Base-by-base conservation (phyloP, 2,113 vertebrate genomes). In the Coreoperca whiteheadi region DNA sequence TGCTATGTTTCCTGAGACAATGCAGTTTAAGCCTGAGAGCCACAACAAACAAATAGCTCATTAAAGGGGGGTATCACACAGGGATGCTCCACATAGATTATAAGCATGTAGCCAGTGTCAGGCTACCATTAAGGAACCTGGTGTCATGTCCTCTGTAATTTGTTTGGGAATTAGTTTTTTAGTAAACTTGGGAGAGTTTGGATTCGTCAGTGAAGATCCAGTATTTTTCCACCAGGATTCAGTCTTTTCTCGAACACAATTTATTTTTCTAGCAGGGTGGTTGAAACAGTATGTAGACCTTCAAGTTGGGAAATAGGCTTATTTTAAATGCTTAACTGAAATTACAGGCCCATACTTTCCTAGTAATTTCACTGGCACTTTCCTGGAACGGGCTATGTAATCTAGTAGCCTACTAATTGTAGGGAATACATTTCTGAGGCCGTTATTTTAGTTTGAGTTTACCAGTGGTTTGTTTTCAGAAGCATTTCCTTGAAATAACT, bases 221-320 rank as follows among this genome's bases (percentile, higher is more conserved):
- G 78, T 74, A 41, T 50, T 79, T 85, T 85, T 64, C 60, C 71
- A 79, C 11, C 6, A 16, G 15, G 37, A 67, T 66, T 32, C 25
- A 48, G 21, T 41, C 18, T 61, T 54, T 39, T 69, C 63, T 64
- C 54, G 2, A 15, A 20, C 18, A 25, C 34, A 54, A 4, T 23
- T 25, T 7, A n/a, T 67, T 77, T 39, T 30, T 30, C 9, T 18
- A 39, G 39, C 11, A 50, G 30, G 32, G 46, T 64, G 63, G 43
- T 32, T 9, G 32, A 76, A 23, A 53, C 12, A 32, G 3, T 2
- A 37, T 16, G 11, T n/a, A 2, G 2, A 43, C 37, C 16, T 59
- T 39, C 16, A 21, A n/a, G 2, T 21, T 32, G 51, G 37, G 8
- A 32, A 41, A 76, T 0, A 53, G 8, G 6, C 8, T 15, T 3